Base-by-base conservation (phyloP, 2,888 invertebrate genomes). In the Nomada hirtipes region DNA sequence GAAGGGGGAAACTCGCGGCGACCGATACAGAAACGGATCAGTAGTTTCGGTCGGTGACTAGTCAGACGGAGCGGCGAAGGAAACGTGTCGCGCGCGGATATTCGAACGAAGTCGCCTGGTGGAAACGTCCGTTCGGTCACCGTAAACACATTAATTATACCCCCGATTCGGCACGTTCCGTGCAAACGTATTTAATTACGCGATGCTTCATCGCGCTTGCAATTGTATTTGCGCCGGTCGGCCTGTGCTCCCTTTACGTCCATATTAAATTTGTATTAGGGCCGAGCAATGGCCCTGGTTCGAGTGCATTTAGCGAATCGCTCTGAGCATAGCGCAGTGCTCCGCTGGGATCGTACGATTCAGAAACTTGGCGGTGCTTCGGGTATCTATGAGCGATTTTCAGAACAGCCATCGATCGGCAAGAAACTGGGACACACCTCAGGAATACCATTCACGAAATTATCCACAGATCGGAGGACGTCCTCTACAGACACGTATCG, bases 121-220 rank as follows among this genome's bases (percentile, higher is more conserved):
- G 3, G 23, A 50, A 18, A 29, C 29, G 29, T 7, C 7, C 29
- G 29, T 29, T 29, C 29, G 29, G 29, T 36, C 18, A 15, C 23
- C 7, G 2, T 15, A 52, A 63, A 29, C 42, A 26, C 44, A 74
- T 61, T 74, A 61, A 77, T 74, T 61, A 26, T 55, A 44, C 13
- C 52, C 23, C 23, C 59, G 73, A 65, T 53, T 15, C 20, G 53
- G 52, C 59, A 7, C 23, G 59, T 44, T 10, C 52, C 18, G 26
- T 23, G 60, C 36, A 44, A 73, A 57, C 57, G 53, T 29, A 53
- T 73, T 77, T 77, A 64, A 73, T 65, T 70, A 76, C 23, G 65
- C 73, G 60, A 29, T 20, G 65, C 64, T 55, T 73, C 65, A 73
- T 77, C 73, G 36, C 60, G 50, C 47, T 70, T 64, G 72, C 64